These are phyloP conservation scores for Caenorhabditis drosophilae DNA, from an alignment of 2,888 invertebrate species.

Conservation along the genomic window DNA sequence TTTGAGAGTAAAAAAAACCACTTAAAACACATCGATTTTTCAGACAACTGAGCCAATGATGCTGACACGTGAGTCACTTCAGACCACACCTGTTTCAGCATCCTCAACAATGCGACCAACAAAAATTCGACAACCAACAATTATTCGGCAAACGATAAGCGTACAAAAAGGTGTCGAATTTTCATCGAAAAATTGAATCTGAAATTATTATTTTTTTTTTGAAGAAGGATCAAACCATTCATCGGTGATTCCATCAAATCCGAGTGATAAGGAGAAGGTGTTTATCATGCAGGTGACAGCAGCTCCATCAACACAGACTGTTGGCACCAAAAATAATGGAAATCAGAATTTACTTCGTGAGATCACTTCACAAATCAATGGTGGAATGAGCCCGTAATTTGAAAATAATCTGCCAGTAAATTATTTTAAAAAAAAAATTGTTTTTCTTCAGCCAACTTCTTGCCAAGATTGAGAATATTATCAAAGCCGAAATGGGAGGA, in stretches of 20 bases:
- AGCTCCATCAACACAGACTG: slow-evolving; percentile 17
- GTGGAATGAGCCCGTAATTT: slow-evolving; percentile 44
- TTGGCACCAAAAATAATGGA: background rate
- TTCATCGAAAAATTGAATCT: background rate
- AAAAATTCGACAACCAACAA: slow-evolving; percentile 1
- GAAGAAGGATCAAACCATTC: too few species aligned
- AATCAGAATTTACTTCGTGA: slow-evolving; percentile 17
- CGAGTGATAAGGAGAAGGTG: slow-evolving; percentile 26
- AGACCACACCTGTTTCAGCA: background rate
- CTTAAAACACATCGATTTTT: slow-evolving; percentile 7
- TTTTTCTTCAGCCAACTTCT: slow-evolving; percentile 36
- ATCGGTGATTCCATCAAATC: too few species aligned
- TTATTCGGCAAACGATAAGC: background rate
- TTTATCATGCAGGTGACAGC: slow-evolving; percentile 48
- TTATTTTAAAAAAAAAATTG: background rate
- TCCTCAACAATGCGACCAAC: background rate
- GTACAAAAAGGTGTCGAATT: background rate
- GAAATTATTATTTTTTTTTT: too few species aligned
- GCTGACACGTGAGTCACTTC: background rate
- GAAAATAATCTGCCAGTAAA: background rate
- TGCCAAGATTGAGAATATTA: slow-evolving; percentile 43
- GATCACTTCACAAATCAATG: slow-evolving; percentile 36
- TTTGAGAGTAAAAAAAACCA: background rate
- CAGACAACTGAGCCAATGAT: slow-evolving; percentile 7
- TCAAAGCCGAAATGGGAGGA: slow-evolving; percentile 8